Evolutionary conservation across 2,113 vertebrate genomes (phyloP), one percentile per base, ranked within the genome.

Genomic region (Symphodus melops): DNA sequence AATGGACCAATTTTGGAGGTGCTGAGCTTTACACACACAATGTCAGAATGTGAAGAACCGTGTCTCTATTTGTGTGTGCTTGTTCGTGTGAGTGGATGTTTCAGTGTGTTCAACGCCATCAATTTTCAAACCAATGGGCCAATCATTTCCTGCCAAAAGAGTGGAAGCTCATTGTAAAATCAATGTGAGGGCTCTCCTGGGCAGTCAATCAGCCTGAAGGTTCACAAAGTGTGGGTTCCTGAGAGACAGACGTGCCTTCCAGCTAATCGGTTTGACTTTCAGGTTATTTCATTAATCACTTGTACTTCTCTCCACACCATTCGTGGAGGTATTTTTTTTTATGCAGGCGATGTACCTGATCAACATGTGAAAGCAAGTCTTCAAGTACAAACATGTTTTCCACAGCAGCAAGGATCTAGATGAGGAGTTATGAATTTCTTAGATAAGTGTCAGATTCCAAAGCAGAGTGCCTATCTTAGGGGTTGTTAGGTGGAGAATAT

Each of bases 1-100:
- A 90, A 90, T 84, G 73, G 85, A 62, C 64, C 81, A 54, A 72
- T 87, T 84, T 87, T 42, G 5, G 20, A 78, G 55, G 72, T 63
- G 60, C 28, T 52, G 56, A 79, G 77, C 62, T 73, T 68, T 58
- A 61, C 57, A 21, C 70, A 62, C 70, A 55, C 3, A 21, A 16
- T n/a, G 17, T 61, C 49, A 51, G 48, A 70, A 58, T 62, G 49
- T 48, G 75, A 79, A 51, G 37, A 44, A 86, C 39, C 39, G 8
- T 11, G 39, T 41, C 39, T 41, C 39, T 41, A 1, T 14, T 9
- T 41, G 37, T 57, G 59, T 73, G 25, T 16, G 56, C 12, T 28
- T 78, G 58, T 7, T 75, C 44, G n/a, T 62, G 46, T 71, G 46
- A 52, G 36, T 75, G 55, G 63, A 1, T 5, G 28, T 65, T 71